phyloP scores from a whole-genome alignment of 2,888 invertebrate species.

The Nymphalis polychloros region DNA sequence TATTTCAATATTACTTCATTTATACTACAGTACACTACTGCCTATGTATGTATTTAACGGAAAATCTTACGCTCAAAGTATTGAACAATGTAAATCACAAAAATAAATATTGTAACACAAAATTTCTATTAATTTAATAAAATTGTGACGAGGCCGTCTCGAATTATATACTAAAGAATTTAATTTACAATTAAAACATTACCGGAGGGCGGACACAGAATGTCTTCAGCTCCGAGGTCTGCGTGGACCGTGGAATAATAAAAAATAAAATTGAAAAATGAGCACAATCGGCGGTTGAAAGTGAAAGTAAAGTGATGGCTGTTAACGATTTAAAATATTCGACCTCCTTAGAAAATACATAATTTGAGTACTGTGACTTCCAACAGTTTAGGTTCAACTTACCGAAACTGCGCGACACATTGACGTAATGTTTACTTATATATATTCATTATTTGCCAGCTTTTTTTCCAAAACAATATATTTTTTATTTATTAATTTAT shows the following conservation, averaged over 20 bases:
- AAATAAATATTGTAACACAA: no score
- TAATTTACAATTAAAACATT: background rate
- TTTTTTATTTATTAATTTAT: no score
- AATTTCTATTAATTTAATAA: no score
- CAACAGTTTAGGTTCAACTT: background rate
- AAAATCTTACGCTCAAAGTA: background rate
- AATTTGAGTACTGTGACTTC: background rate
- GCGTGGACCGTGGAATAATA: background rate
- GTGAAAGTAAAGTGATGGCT: constrained; percentile 3
- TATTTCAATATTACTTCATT: constrained; percentile 1
- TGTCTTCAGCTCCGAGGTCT: background rate
- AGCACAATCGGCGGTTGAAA: constrained; percentile 2
- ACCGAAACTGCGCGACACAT: background rate
- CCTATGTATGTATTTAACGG: no score
- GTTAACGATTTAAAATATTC: background rate
- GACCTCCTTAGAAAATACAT: constrained; percentile 1
- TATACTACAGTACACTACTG: background rate
- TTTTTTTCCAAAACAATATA: no score
- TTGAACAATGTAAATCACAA: background rate
- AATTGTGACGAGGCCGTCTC: background rate
- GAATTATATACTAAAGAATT: background rate
- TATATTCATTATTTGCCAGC: no score
- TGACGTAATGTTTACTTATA: no score
- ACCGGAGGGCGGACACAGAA: background rate
- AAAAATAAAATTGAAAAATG: constrained; percentile 5